Evolutionary conservation across 1,140 invertebrate species (phyloP).

Genomic region (Pseudomyrmex dendroicus): DNA sequence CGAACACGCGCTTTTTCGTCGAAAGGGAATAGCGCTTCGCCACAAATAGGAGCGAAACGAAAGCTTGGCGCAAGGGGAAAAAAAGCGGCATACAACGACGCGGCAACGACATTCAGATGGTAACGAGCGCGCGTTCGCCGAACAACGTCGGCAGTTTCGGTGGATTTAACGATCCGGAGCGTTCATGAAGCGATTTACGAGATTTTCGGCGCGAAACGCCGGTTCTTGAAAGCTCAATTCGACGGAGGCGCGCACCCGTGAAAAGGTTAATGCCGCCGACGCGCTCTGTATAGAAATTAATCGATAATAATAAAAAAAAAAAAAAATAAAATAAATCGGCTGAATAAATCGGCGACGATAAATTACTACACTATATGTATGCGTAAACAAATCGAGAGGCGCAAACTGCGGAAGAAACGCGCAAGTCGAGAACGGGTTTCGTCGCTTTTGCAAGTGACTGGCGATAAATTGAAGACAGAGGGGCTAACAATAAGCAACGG

Average conservation of each 20-base stretch:
- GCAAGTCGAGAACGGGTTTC: constrained; percentile 6
- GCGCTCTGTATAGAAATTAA: constrained; percentile 37
- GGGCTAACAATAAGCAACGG: constrained; percentile 45
- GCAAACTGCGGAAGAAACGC: too few relatives aligned
- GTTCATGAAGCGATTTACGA: constrained; percentile 57
- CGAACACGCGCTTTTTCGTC: constrained; percentile 7
- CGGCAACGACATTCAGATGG: constrained; percentile 57
- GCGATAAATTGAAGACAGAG: constrained; percentile 43
- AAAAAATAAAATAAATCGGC: not conserved
- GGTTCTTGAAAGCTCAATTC: not conserved
- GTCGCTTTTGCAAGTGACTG: constrained; percentile 51
- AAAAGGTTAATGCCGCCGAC: constrained; percentile 22
- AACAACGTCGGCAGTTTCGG: constrained; percentile 56
- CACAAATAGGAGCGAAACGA: too few relatives aligned
- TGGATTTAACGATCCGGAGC: constrained; percentile 56
- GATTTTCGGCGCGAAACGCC: constrained; percentile 33
- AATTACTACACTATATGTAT: not conserved
- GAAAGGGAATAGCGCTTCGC: not conserved
- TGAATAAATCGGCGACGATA: constrained; percentile 21
- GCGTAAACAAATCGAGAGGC: constrained; percentile 28
- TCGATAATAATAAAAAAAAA: constrained; percentile 39
- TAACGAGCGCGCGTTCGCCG: constrained; percentile 48
- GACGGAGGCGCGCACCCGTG: not conserved
- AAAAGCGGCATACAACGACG: constrained; percentile 32
- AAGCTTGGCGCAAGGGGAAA: not conserved